Conservation (phyloP, 2,797 vertebrate genomes). For the Chiloscyllium punctatum region DNA sequence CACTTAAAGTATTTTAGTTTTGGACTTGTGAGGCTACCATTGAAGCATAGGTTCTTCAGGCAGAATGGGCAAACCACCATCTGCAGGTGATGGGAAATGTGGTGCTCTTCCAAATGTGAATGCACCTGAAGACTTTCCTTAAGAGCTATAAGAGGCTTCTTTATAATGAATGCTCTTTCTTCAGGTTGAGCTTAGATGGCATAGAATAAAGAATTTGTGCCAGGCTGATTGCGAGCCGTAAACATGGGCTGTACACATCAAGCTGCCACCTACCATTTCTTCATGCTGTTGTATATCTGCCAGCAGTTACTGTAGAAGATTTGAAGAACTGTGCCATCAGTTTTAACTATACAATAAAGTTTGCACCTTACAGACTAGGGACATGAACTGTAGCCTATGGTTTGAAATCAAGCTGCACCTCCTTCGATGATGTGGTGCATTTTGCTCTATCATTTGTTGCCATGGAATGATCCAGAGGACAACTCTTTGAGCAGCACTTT, state of each 20-base stretch:
- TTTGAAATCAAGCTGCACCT: not conserved
- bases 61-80: not conserved
- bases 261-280: not conserved
- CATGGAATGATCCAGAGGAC: not conserved
- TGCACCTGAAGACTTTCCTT: not conserved
- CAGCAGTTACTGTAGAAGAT: not conserved
- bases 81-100: not conserved
- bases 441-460: not conserved
- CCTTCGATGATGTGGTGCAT: not conserved
- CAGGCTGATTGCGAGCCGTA: not conserved
- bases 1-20: too few species aligned
- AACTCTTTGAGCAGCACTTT: not conserved
- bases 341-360: not conserved
- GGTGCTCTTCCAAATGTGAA: not conserved
- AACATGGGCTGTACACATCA: not conserved
- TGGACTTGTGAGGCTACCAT: not conserved
- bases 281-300: not conserved
- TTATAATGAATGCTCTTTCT: not conserved
- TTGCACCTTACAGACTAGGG: not conserved
- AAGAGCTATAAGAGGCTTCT: not conserved
- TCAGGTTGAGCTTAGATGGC: not conserved
- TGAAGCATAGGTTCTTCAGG: not conserved
- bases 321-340: not conserved
- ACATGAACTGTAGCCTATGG: not conserved
- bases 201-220: not conserved